phyloP scores from a whole-genome alignment of 2,113 vertebrate genomes.

The Prinia subflava region DNA sequence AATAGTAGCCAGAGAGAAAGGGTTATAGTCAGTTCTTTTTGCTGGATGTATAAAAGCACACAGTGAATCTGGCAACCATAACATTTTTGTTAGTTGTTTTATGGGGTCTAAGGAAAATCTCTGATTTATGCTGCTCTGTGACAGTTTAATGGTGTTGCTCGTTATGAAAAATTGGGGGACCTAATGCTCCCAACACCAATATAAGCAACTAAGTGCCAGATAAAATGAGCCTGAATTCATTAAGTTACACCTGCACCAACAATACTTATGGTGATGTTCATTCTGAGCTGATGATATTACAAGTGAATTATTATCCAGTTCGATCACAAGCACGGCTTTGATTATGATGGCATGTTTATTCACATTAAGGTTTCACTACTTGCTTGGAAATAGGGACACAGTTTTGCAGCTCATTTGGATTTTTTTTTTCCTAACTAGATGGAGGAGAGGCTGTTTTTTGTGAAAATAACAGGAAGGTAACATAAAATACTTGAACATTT shows the following conservation, averaged over 20 bases:
- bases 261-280: slow-evolving; percentile 48
- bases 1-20: neutral
- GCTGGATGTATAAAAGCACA: neutral
- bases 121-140: slow-evolving; percentile 19
- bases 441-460: neutral
- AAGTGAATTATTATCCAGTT: slow-evolving; percentile 32
- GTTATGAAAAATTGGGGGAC: slow-evolving; percentile 36
- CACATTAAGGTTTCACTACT: slow-evolving; percentile 27
- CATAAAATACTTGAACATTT: neutral
- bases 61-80: neutral
- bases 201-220: slow-evolving; percentile 33
- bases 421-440: neutral
- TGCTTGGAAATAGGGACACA: slow-evolving; percentile 10
- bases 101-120: neutral
- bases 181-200: slow-evolving; percentile 9
- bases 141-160: slow-evolving; percentile 43
- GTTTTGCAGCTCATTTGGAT: neutral
- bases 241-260: slow-evolving; percentile 69
- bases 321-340: slow-evolving; percentile 24
- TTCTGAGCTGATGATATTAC: slow-evolving; percentile 56
- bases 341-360: slow-evolving; percentile 45
- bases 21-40: neutral
- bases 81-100: neutral
- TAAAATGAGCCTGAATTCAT: slow-evolving; percentile 32
- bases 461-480: slow-evolving; percentile 25